A percentile compares a stretch with the other conserved stretches of the same genome.
Conservation (phyloP, 2,113 vertebrate genomes). For the Prochilodus magdalenae region DNA sequence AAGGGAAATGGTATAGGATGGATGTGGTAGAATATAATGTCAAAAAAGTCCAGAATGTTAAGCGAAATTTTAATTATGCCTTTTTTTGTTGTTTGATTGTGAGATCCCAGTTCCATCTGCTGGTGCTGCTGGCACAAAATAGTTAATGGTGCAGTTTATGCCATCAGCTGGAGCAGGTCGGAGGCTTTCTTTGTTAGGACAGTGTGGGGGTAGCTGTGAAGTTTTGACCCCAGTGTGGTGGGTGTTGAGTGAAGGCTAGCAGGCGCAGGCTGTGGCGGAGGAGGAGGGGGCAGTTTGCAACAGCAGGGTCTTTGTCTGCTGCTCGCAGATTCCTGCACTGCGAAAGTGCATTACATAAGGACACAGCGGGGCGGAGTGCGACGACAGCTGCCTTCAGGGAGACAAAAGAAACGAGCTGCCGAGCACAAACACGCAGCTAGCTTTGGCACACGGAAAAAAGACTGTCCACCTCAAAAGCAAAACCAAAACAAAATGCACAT, state of each 20-base stretch:
- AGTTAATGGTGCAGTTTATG: slow-evolving; percentile 9
- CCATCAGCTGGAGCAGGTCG: slow-evolving; percentile 3
- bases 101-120: neutral
- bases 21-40: too few species aligned
- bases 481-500: slow-evolving; percentile 28
- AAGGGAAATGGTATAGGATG: neutral
- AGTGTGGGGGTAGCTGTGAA: slow-evolving; percentile 34
- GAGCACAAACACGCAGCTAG: slow-evolving; percentile 30
- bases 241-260: slow-evolving; percentile 39
- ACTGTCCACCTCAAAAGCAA: neutral
- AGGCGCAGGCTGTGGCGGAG: slow-evolving; percentile 43
- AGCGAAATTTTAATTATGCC: neutral
- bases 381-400: slow-evolving; percentile 64
- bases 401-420: slow-evolving; percentile 63
- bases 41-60: too few species aligned
- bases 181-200: slow-evolving; percentile 16
- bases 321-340: slow-evolving; percentile 73
- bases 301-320: slow-evolving; percentile 69
- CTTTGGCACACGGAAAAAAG: neutral
- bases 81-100: neutral
- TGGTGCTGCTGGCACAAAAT: neutral
- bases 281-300: slow-evolving; percentile 11
- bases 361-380: slow-evolving; percentile 56
- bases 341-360: slow-evolving; percentile 73
- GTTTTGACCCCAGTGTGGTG: slow-evolving; percentile 58